Base-by-base conservation (phyloP, 2,113 vertebrate species). In the Hyaena hyaena region DNA sequence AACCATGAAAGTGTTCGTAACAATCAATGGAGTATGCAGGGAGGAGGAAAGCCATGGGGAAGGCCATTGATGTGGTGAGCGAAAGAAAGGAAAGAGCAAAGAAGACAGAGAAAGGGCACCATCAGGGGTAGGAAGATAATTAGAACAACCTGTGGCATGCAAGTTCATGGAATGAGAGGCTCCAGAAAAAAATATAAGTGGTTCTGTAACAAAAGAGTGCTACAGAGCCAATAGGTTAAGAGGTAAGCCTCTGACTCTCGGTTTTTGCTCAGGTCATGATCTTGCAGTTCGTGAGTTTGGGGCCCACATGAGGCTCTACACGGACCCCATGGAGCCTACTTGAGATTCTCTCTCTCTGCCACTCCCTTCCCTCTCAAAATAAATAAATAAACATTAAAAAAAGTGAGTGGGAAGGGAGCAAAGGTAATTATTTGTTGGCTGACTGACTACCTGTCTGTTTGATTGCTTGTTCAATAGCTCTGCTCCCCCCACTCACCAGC, bases 111-210 rank as follows among this genome's bases (percentile, higher is more conserved):
- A 35, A 45, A 61, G 39, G 48, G 48, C 2, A 3, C 17, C 19
- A 1, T 11, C 5, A 19, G 6, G 48, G 61, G 33, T 5, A 1
- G 28, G 17, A 35, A 26, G 43, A 68, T 74, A 26, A 90, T 16
- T 0, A 55, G 68, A 63, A 39, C 39, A 31, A 14, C 5, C 12
- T 14, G 1, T 8, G 26, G 35, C 35, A 5, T 1, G 1, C 43
- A 31, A n/a, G 19, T 6, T 26, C 24, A 31, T 0, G 5, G n/a
- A 39, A 81, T 2, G 19, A 80, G 19, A 33, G 0, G 3, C 28
- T 69, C 19, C 7, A 26, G 19, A 50, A 87, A 31, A 80, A 53
- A 45, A 11, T 6, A 0, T 1, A 61, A 61, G 58, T 61, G 58
- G 58, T 61, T 71, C 50, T n/a, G 15, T 7, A 23, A 10, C 76